Conservation (phyloP, 2,888 invertebrate genomes). For the Silvanus unidentatus region DNA sequence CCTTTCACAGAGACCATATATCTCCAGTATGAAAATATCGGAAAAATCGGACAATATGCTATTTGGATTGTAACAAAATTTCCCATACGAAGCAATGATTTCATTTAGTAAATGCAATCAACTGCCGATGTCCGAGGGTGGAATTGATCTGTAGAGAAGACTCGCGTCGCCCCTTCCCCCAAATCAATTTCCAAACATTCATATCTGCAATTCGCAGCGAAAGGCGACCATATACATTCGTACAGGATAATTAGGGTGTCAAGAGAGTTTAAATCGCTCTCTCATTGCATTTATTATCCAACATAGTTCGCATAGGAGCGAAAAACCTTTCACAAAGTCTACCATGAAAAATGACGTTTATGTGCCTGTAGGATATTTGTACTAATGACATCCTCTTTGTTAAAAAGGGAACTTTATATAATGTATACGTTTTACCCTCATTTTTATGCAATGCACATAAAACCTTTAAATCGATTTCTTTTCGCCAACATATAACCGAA, state of each 20-base stretch:
- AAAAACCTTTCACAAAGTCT: too few relatives aligned
- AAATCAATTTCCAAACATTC: not conserved
- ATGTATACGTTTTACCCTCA: slow-evolving; percentile 34
- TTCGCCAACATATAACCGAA: not conserved
- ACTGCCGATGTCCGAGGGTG: slow-evolving; percentile 11
- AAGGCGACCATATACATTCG: not conserved
- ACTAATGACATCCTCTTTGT: slow-evolving; percentile 40
- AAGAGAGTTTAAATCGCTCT: too few relatives aligned
- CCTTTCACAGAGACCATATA: too few relatives aligned
- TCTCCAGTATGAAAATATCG: too few relatives aligned
- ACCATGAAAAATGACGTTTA: not conserved
- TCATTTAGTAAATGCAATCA: slow-evolving; percentile 22
- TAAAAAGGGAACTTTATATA: slow-evolving; percentile 29
- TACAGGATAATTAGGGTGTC: too few relatives aligned
- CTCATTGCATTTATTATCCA: slow-evolving; percentile 11
- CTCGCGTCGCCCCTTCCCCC: not conserved
- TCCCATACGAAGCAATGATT: slow-evolving; percentile 15
- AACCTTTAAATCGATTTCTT: not conserved
- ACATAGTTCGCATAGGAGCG: too few relatives aligned
- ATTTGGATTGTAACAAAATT: slow-evolving; percentile 16
- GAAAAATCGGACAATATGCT: too few relatives aligned
- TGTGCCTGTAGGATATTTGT: slow-evolving; percentile 34
- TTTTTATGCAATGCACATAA: slow-evolving; percentile 36
- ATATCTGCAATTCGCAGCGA: not conserved
- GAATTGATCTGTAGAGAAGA: slow-evolving; percentile 13